A percentile compares a stretch with the other conserved stretches of the same genome.
phyloP scores from a whole-genome alignment of 2,797 vertebrate species.

The Xerus rutilus region DNA sequence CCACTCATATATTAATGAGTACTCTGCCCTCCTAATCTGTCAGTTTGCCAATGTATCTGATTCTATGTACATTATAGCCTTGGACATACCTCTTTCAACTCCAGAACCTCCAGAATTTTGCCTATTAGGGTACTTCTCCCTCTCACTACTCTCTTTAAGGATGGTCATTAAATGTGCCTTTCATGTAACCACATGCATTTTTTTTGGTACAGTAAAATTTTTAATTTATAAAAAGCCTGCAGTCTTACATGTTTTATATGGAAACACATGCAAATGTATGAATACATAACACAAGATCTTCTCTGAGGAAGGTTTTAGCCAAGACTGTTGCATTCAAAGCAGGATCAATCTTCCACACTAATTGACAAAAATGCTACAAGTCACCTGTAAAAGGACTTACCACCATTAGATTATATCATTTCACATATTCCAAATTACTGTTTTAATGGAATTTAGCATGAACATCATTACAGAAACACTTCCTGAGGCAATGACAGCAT shows the following conservation, averaged over 20 bases:
- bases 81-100: not conserved
- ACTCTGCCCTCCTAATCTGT: not conserved
- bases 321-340: conserved; percentile 13
- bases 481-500: conserved; percentile 17
- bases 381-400: conserved; percentile 39
- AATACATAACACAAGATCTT: not conserved
- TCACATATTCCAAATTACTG: conserved; percentile 30
- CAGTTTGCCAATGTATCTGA: not conserved
- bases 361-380: conserved; percentile 47
- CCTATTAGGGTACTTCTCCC: not conserved
- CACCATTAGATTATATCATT: conserved; percentile 5
- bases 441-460: conserved; percentile 49
- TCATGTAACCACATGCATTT: too few species aligned
- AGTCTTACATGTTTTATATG: not conserved
- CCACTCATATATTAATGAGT: not conserved
- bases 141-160: not conserved
- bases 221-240: not conserved
- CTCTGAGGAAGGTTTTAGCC: not conserved
- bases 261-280: conserved; percentile 39
- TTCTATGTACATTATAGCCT: not conserved
- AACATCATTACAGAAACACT: not conserved
- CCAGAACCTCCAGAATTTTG: not conserved
- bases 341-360: not conserved
- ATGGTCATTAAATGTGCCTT: not conserved
- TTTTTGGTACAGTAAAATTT: not conserved